Percentiles rank a stretch among this genome's conserved stretches.
Conservation (phyloP, 2,797 vertebrate genomes). For the Malurus splendens region DNA sequence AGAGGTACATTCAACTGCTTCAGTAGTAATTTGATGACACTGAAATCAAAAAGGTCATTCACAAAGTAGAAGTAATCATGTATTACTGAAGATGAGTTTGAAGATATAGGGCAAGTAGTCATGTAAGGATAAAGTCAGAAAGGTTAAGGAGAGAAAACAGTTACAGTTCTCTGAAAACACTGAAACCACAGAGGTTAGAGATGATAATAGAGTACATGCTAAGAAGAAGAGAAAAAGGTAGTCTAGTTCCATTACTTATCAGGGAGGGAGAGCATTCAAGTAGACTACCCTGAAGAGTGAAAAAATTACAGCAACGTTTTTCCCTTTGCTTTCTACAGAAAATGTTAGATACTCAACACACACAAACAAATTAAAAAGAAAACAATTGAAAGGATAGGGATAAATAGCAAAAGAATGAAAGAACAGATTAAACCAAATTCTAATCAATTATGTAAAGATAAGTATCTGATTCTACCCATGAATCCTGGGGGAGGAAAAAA, state of each 20-base stretch:
- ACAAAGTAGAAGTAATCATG: background rate
- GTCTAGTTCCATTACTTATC: background rate
- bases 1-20: background rate
- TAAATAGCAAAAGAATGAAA: background rate
- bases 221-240: background rate
- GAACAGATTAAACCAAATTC: background rate
- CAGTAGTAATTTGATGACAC: background rate
- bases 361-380: rapidly evolving
- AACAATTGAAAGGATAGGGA: background rate
- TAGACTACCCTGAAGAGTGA: background rate
- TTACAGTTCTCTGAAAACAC: background rate
- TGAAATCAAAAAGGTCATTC: background rate
- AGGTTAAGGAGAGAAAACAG: background rate
- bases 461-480: background rate
- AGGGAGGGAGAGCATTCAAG: background rate
- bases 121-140: background rate
- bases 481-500: background rate
- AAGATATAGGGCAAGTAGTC: background rate
- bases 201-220: background rate
- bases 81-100: background rate
- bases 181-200: background rate
- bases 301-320: background rate
- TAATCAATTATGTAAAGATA: background rate
- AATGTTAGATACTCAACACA: background rate
- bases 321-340: background rate